A percentile compares a stretch with the other conserved stretches of the same genome.
Evolutionary conservation across 2,888 invertebrate genomes (phyloP).

Genomic region (Frankliniella intonsa): DNA sequence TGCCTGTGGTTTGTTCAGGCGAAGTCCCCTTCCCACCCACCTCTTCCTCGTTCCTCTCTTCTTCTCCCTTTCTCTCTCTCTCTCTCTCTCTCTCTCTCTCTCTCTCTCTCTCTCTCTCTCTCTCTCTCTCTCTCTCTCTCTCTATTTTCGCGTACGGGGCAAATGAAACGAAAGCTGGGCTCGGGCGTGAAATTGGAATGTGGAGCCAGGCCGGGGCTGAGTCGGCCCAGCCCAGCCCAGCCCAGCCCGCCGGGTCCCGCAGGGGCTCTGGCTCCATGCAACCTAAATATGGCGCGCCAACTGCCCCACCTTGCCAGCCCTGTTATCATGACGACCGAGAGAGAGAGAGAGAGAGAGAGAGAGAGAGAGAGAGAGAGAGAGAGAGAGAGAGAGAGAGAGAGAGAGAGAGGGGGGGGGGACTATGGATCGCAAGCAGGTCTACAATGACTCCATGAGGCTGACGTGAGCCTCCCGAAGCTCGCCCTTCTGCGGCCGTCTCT

Average conservation of each 20-base stretch:
- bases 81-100: constrained; percentile 3
- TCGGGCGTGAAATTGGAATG: neutral
- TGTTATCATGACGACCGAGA: too few relatives aligned
- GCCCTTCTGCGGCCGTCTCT: too few relatives aligned
- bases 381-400: neutral
- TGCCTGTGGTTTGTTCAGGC: too few relatives aligned
- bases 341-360: neutral
- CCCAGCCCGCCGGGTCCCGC: too few relatives aligned
- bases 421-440: too few relatives aligned
- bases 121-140: neutral
- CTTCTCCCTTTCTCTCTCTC: neutral
- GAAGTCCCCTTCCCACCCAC: too few relatives aligned
- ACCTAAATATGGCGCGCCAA: too few relatives aligned
- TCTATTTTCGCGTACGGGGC: neutral
- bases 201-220: too few relatives aligned
- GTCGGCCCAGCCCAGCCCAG: too few relatives aligned
- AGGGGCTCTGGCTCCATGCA: too few relatives aligned
- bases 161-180: neutral
- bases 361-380: neutral
- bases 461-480: neutral
- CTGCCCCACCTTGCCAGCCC: too few relatives aligned
- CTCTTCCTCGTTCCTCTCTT: neutral
- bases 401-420: neutral
- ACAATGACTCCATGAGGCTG: neutral
- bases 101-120: neutral